Evolutionary conservation across 1,140 invertebrate species (phyloP), one percentile per base, ranked within the genome.

Genomic region (Achatina immaculata): DNA sequence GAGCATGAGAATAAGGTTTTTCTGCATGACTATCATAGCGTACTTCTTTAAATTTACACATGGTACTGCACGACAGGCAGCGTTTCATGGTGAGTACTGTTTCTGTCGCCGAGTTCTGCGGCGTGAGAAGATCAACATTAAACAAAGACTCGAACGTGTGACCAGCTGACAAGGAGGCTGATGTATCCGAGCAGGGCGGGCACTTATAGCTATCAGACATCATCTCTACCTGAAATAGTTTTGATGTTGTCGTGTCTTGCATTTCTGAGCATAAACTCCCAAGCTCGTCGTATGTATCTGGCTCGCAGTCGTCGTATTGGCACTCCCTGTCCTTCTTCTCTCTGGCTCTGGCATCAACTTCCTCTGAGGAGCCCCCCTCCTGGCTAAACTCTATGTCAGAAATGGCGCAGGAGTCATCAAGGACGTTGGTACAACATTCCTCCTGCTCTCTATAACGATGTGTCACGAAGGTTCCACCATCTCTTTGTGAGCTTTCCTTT

Each of bases 221-320:
- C 7, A 34, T 16, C n/a, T 62, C 58, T 16, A 9, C 58, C 11
- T 62, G 68, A 71, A 28, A 40, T 4, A 71, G 21, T 19, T 71
- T 71, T 9, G 38, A 42, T 40, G 38, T 45, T 40, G 38, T 45
- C 34, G 42, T 76, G 16, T 62, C 74, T 40, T 76, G 74, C 74
- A 76, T 55, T 45, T 76, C 74, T 1, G 74, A 55, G 51, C 48
- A 58, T 7, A 76, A 31, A 31, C 74, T 76, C 40, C 74, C 55
- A 9, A 76, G 74, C 19, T 76, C 74, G 16, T 76, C 74, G n/a
- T 76, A 76, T 1, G 74, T 76, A n/a, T 76, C 74, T 51, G 51
- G 51, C n/a, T 76, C 74, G n/a, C 36, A 76, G 55, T 76, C 58
- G 24, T 76, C 74, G 21, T 36, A 45, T 4, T 43, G 31, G 43